A percentile compares a stretch with the other conserved stretches of the same genome.
Conservation (phyloP, 2,797 vertebrate genomes). For the Rhinichthys osculus region DNA sequence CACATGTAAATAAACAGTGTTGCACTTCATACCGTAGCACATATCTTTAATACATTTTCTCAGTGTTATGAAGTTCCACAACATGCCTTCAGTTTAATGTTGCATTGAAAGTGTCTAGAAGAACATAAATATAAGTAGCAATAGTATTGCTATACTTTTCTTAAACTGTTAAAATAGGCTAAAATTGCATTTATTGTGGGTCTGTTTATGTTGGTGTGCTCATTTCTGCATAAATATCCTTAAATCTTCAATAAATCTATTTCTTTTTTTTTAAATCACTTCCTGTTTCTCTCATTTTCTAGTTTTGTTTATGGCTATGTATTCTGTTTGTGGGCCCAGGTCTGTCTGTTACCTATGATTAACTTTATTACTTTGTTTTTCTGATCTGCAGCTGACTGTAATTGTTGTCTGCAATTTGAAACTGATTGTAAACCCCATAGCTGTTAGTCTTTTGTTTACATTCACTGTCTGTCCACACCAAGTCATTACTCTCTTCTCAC, state of each 20-base stretch:
- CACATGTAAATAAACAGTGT: not conserved
- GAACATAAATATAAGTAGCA: not conserved
- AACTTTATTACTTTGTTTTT: not conserved
- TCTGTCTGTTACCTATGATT: not conserved
- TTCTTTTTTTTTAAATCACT: too few relatives aligned
- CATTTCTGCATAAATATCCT: not conserved
- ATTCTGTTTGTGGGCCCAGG: not conserved
- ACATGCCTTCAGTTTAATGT: not conserved
- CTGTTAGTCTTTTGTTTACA: conserved; percentile 25
- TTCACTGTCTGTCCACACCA: conserved; percentile 13
- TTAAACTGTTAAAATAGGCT: not conserved
- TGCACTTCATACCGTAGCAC: not conserved
- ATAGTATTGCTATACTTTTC: not conserved
- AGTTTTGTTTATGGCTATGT: not conserved
- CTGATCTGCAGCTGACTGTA: not conserved
- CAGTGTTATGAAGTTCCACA: not conserved
- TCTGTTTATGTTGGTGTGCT: not conserved
- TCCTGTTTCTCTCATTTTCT: not conserved
- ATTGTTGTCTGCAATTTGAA: not conserved
- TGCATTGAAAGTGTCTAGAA: not conserved
- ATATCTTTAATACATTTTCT: not conserved
- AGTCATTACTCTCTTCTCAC: conserved; percentile 30
- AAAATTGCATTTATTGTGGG: not conserved
- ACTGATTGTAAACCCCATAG: conserved; percentile 30
- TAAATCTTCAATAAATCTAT: not conserved